Percentiles rank a stretch among this genome's conserved stretches.
Evolutionary conservation across 2,888 invertebrate species (phyloP).

Genomic region (Epirrhoe tristata): DNA sequence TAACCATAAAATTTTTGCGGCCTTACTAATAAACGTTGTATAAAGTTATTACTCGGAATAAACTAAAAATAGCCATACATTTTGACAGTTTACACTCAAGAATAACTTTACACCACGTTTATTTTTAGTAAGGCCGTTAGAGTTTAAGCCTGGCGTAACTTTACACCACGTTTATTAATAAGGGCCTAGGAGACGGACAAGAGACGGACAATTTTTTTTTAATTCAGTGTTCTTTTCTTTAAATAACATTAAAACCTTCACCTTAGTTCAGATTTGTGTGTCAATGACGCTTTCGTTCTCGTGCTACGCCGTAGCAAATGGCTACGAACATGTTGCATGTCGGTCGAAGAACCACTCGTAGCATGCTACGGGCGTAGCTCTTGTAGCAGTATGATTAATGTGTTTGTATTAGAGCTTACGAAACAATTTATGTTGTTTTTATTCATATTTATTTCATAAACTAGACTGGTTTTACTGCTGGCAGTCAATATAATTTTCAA

Average conservation of each 20-base stretch:
- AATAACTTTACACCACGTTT: no score
- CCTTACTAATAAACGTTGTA: no score
- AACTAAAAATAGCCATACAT: no score
- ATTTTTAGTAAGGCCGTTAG: no score
- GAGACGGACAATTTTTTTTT: not conserved
- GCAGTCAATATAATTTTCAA: slow-evolving; percentile 1
- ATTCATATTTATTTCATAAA: not conserved
- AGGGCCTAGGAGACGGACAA: no score
- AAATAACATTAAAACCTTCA: not conserved
- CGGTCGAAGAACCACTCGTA: slow-evolving; percentile 19
- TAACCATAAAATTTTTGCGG: no score
- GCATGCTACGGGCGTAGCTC: slow-evolving; percentile 33
- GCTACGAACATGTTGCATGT: slow-evolving; percentile 30
- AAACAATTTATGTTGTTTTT: slow-evolving; percentile 13
- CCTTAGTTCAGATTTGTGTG: not conserved
- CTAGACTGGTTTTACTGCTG: not conserved
- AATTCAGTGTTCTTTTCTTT: no score
- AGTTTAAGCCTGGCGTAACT: no score
- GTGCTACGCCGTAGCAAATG: slow-evolving; percentile 29
- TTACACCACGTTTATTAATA: no score
- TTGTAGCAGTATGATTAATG: slow-evolving; percentile 29
- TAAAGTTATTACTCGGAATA: no score
- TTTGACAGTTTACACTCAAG: no score
- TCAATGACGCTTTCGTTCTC: slow-evolving; percentile 16
- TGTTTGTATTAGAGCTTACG: slow-evolving; percentile 15